A percentile compares a stretch with the other conserved stretches of the same genome.
Conservation (phyloP, 1,140 invertebrate species). For the Proales similis region DNA sequence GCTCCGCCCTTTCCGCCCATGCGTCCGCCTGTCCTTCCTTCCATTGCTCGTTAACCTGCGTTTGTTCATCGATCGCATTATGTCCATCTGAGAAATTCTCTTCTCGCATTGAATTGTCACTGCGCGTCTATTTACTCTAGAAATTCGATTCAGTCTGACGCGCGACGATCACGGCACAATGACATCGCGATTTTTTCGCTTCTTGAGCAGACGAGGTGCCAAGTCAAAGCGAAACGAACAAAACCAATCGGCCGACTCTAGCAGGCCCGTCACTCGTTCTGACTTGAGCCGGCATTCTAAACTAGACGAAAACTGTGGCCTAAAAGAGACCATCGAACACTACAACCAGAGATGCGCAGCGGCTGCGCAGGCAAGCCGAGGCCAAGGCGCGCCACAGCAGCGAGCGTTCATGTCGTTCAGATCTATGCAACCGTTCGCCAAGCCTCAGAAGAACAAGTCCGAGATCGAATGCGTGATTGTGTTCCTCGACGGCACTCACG, state of each 20-base stretch:
- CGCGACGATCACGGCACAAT: conserved; percentile 18
- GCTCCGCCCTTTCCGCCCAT: too few species aligned
- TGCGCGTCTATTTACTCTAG: too few species aligned
- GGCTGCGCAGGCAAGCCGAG: background rate
- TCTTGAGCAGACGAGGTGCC: conserved; percentile 16
- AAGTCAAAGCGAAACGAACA: conserved; percentile 8
- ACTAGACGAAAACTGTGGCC: conserved; percentile 19
- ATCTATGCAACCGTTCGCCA: conserved; percentile 13
- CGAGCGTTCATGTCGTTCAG: background rate
- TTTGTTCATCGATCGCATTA: too few species aligned
- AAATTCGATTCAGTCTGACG: too few species aligned
- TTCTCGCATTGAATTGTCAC: too few species aligned
- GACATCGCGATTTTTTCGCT: conserved; percentile 34
- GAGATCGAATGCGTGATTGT: conserved; percentile 21
- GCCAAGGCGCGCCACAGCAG: background rate
- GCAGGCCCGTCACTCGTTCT: background rate
- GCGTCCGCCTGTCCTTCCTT: too few species aligned
- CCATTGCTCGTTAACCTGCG: too few species aligned
- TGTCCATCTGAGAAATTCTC: too few species aligned
- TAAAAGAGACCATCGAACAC: conserved; percentile 33
- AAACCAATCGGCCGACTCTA: background rate
- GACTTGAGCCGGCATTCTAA: conserved; percentile 3
- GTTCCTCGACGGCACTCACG: conserved; percentile 7
- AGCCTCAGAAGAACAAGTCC: conserved; percentile 5
- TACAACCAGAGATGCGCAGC: conserved; percentile 23